Base-by-base conservation (phyloP, 2,113 vertebrate genomes). In the Suricata suricatta region DNA sequence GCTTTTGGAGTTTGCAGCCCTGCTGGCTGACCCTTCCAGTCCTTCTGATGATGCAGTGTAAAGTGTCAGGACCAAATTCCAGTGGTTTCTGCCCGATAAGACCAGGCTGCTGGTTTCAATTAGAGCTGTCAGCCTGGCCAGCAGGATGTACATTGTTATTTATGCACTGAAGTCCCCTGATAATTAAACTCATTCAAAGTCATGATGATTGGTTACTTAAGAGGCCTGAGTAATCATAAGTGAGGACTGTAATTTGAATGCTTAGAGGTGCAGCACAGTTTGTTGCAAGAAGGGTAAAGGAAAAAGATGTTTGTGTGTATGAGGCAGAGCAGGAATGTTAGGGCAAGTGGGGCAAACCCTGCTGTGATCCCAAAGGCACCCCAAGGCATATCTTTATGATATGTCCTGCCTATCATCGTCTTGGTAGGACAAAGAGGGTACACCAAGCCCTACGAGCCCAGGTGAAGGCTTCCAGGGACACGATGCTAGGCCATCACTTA, bases 151-250 rank as follows among this genome's bases (percentile, higher is more conserved):
- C 85, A 83, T 60, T 38, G 89, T 96, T 97, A 96, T 97, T 98
- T 98, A 95, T 93, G 79, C 63, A 64, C 90, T 96, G 92, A 96
- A 97, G 96, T 93, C 44, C 85, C 93, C 66, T 96, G 95, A 96
- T 96, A 97, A 98, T 98, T 98, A 98, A 97, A 94, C 93, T 92
- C 88, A 95, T 95, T 96, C 96, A 90, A 93, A 98, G 97, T 94
- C 94, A 95, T 9, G 0, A 50, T 91, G 97, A 98, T 91, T 98
- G 97, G 96, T 97, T 96, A 81, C 92, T 98, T 97, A 97, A 98
- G 96, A 94, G 90, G 90, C 77, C 85, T 0, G 1, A 94, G 76
- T 86, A 71, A 96, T 77, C 54, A 3, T 90, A 97, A 96, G 60
- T 82, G 90, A 96, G 90, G 71, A 77, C 64, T 84, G 41, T 89